Conservation (phyloP, 2,888 invertebrate genomes). For the Pollenia labialis region DNA sequence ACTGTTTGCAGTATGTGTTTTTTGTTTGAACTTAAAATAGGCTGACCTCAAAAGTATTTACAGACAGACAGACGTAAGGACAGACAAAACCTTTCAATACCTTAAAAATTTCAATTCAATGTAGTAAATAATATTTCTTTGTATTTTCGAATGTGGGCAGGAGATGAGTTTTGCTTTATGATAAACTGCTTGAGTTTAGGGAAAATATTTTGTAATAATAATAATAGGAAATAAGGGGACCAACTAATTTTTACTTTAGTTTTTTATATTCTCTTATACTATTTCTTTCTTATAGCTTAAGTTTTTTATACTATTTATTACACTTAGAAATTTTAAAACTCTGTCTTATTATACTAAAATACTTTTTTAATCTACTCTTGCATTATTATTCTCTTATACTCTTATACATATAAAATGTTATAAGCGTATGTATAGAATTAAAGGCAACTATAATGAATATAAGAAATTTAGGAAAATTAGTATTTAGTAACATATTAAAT, state of each 20-base stretch:
- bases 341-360: too few species aligned
- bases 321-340: too few species aligned
- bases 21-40: conserved; percentile 76
- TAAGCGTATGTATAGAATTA: too few species aligned
- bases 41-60: conserved; percentile 79
- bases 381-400: too few species aligned
- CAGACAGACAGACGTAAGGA: conserved; percentile 33
- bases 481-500: too few species aligned
- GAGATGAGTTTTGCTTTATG: conserved; percentile 19
- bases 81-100: conserved; percentile 66
- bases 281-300: too few species aligned
- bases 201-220: conserved; percentile 32
- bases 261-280: too few species aligned
- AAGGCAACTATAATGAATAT: too few species aligned
- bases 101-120: conserved; percentile 61
- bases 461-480: too few species aligned
- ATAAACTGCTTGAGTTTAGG: conserved; percentile 49
- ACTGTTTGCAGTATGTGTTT: conserved; percentile 60
- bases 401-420: too few species aligned
- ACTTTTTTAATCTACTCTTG: too few species aligned
- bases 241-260: conserved; percentile 6
- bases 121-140: conserved; percentile 59
- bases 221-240: background rate
- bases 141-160: conserved; percentile 6
- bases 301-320: too few species aligned